Conservation (phyloP, 2,113 vertebrate genomes). For the Pelmatolapia mariae region DNA sequence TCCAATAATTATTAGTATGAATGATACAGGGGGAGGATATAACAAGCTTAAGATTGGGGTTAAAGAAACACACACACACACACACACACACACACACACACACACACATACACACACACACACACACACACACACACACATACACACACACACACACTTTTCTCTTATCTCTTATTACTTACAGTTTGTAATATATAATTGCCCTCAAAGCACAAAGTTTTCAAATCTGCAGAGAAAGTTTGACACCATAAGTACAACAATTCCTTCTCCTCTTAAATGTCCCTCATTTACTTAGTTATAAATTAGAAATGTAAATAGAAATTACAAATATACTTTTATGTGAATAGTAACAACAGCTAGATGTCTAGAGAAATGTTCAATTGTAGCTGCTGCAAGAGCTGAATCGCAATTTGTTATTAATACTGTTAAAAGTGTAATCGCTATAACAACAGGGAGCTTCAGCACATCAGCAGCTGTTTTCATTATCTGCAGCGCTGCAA, state of each 20-base stretch:
- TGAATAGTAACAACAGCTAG: not conserved
- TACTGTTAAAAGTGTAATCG: not conserved
- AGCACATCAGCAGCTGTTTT: not conserved
- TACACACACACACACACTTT: too few relatives aligned
- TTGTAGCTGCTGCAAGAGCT: not conserved
- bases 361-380: not conserved
- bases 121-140: too few relatives aligned
- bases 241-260: not conserved
- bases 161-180: not conserved
- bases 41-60: not conserved
- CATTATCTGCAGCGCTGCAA: not conserved
- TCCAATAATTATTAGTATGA: not conserved
- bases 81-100: too few relatives aligned
- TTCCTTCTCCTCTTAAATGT: not conserved
- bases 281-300: not conserved
- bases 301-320: not conserved
- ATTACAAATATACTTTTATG: not conserved
- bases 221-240: not conserved
- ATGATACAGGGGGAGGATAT: not conserved
- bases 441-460: not conserved
- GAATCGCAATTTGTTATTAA: not conserved
- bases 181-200: not conserved
- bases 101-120: not conserved
- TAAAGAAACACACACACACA: not conserved
- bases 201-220: not conserved